These are phyloP conservation scores for Choristoneura fumiferana DNA, from an alignment of 1,140 invertebrate genomes.

Conservation along the genomic window DNA sequence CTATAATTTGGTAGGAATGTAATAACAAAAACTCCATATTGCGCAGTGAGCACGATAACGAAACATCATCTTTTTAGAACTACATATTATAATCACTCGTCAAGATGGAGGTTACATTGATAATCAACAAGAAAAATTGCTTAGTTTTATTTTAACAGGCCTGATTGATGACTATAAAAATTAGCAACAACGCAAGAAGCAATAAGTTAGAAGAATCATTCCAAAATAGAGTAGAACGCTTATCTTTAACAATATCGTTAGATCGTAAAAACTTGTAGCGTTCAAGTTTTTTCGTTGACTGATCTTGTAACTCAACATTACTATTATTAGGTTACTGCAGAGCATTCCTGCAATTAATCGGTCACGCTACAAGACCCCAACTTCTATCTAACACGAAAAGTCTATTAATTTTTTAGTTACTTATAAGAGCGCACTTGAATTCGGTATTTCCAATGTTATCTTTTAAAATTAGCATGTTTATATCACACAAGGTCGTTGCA, in stretches of 20 bases:
- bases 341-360: constrained; percentile 3
- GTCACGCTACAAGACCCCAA: constrained; percentile 3
- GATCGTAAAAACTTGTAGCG: neutral
- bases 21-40: constrained; percentile 8
- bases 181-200: neutral
- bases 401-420: no score
- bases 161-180: constrained; percentile 14
- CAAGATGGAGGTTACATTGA: neutral
- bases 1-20: constrained; percentile 8
- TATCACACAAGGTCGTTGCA: constrained; percentile 48
- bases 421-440: no score
- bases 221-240: neutral
- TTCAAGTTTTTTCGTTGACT: neutral
- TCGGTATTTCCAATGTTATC: no score
- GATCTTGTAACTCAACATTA: neutral
- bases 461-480: neutral
- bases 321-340: neutral
- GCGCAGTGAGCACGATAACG: neutral
- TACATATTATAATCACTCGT: neutral
- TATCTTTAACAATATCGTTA: neutral
- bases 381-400: neutral
- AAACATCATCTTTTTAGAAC: neutral
- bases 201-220: neutral
- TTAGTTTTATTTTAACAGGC: no score
- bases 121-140: constrained; percentile 1